phyloP scores from a whole-genome alignment of 2,113 vertebrate species.

The Periophthalmus modestus region DNA sequence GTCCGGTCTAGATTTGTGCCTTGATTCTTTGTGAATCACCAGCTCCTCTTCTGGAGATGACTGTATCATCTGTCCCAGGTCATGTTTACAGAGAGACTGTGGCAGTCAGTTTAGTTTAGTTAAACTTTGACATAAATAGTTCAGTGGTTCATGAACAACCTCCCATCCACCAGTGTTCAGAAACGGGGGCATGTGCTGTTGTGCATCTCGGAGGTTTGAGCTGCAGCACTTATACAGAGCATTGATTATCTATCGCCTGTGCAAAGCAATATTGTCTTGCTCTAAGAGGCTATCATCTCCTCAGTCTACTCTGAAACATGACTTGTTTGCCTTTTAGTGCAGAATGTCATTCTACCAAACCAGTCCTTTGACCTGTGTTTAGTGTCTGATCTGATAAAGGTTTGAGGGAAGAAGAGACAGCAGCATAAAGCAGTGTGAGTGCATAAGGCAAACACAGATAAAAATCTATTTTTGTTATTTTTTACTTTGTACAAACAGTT shows the following conservation, averaged over 20 bases:
- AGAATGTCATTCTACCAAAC: slow-evolving; percentile 12
- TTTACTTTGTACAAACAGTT: slow-evolving; percentile 75
- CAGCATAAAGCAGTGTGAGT: slow-evolving; percentile 23
- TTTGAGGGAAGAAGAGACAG: slow-evolving; percentile 24
- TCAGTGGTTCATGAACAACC: background rate
- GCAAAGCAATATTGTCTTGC: background rate
- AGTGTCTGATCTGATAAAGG: slow-evolving; percentile 37
- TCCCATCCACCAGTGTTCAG: background rate
- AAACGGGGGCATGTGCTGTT: background rate
- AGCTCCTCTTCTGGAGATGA: slow-evolving; percentile 46
- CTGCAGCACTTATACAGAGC: background rate
- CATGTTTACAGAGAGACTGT: slow-evolving; percentile 32
- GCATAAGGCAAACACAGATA: slow-evolving; percentile 53
- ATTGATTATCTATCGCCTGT: background rate
- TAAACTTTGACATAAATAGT: background rate
- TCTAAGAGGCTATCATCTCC: background rate
- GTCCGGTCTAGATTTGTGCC: slow-evolving; percentile 66
- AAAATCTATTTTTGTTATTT: slow-evolving; percentile 72
- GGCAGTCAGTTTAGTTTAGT: background rate
- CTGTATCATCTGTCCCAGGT: slow-evolving; percentile 25
- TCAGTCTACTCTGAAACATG: slow-evolving; percentile 30
- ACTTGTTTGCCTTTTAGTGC: background rate
- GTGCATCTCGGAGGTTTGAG: background rate
- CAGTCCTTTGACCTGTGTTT: background rate
- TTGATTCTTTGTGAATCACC: slow-evolving; percentile 60